These are phyloP conservation scores for Arge pagana DNA, from an alignment of 2,888 invertebrate genomes.

Conservation along the genomic window DNA sequence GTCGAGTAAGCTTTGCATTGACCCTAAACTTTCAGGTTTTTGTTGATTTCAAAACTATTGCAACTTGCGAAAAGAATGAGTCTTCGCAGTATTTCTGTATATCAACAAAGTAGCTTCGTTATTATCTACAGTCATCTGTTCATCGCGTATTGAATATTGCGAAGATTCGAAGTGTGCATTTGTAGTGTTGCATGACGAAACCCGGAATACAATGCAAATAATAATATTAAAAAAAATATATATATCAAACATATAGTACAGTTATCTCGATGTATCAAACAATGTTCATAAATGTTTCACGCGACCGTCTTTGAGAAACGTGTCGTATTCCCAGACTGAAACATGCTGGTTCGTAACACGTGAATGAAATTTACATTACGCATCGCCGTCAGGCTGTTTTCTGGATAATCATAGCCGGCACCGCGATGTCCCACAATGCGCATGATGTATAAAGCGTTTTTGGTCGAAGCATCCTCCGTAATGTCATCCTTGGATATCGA, in stretches of 20 bases:
- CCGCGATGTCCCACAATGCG: slow-evolving; percentile 76
- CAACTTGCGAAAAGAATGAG: too few species aligned
- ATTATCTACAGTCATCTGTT: too few species aligned
- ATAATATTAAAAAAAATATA: neutral
- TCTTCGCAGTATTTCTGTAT: too few species aligned
- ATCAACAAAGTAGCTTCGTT: too few species aligned
- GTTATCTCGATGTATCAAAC: slow-evolving; percentile 9
- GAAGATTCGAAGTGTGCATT: too few species aligned
- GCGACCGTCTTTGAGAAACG: too few species aligned
- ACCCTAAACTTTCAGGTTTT: too few species aligned
- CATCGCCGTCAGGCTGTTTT: slow-evolving; percentile 77
- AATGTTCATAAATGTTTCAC: slow-evolving; percentile 1
- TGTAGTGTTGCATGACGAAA: slow-evolving; percentile 8
- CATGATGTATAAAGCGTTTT: slow-evolving; percentile 53
- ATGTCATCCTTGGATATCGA: slow-evolving; percentile 33
- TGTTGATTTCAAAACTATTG: too few species aligned
- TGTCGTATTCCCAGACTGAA: too few species aligned
- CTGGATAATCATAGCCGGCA: slow-evolving; percentile 77
- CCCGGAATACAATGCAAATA: neutral
- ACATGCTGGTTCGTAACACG: slow-evolving; percentile 1
- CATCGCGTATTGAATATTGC: too few species aligned
- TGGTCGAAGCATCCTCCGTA: slow-evolving; percentile 11
- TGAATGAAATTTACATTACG: slow-evolving; percentile 65
- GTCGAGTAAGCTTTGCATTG: too few species aligned
- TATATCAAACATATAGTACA: neutral